Conservation (phyloP, 2,888 invertebrate species). For the Hoplodrina blanda region DNA sequence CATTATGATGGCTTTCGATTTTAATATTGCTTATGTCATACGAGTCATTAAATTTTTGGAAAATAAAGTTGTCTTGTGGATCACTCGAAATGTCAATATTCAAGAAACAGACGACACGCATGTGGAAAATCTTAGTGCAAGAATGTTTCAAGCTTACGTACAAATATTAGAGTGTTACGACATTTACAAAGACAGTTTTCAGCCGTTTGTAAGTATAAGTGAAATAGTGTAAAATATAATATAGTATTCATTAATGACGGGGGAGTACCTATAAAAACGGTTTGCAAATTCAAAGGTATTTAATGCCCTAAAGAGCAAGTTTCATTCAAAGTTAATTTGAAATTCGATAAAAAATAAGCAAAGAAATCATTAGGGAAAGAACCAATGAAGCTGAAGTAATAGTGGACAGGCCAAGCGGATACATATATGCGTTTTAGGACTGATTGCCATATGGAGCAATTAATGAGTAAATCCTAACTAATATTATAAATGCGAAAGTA, state of each 20-base stretch:
- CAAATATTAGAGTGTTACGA: conserved; percentile 36
- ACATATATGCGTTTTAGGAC: too few relatives aligned
- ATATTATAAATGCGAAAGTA: too few relatives aligned
- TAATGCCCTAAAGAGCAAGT: background rate
- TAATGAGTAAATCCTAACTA: too few relatives aligned
- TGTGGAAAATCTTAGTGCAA: background rate
- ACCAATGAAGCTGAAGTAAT: too few relatives aligned
- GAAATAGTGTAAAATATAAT: too few relatives aligned
- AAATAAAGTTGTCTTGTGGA: conserved; percentile 14
- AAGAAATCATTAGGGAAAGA: too few relatives aligned
- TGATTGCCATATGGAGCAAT: too few relatives aligned
- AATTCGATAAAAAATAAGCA: background rate
- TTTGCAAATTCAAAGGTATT: too few relatives aligned
- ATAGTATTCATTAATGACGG: too few relatives aligned
- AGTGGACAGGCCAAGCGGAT: too few relatives aligned
- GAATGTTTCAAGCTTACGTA: conserved; percentile 19
- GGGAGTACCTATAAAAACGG: too few relatives aligned
- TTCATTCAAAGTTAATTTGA: background rate
- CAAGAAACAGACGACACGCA: background rate
- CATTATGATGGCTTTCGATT: conserved; percentile 1
- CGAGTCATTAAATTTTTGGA: conserved; percentile 11
- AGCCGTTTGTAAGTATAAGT: conserved; percentile 29
- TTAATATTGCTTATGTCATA: background rate
- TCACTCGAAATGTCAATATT: background rate
- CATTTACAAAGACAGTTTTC: conserved; percentile 15